Evolutionary conservation across 2,888 invertebrate genomes (phyloP).

Genomic region (Glaucopsyche alexis): DNA sequence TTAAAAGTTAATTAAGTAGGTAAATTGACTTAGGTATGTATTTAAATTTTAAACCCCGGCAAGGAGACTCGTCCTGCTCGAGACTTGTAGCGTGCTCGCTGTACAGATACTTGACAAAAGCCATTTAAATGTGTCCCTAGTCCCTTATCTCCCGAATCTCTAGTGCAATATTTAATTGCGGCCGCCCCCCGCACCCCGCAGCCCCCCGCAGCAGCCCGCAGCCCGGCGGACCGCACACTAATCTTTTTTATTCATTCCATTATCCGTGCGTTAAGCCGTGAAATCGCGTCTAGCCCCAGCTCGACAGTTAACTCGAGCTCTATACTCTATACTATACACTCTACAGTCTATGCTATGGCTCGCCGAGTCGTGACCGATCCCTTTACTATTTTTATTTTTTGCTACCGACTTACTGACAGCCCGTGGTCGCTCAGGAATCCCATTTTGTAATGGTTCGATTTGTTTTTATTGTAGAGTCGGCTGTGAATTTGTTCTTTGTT

Average conservation of each 20-base stretch:
- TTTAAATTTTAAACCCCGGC: too few species aligned
- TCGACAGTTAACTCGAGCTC: constrained; percentile 51
- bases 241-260: constrained; percentile 67
- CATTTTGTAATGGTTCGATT: background rate
- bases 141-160: background rate
- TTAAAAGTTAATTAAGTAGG: too few species aligned
- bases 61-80: background rate
- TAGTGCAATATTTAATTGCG: background rate
- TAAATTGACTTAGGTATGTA: too few species aligned
- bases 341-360: background rate
- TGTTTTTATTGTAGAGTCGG: constrained; percentile 2
- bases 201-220: too few species aligned
- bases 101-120: constrained; percentile 5
- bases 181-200: background rate
- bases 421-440: background rate
- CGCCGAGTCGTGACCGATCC: constrained; percentile 57
- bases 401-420: constrained; percentile 31
- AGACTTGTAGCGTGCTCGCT: background rate
- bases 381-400: constrained; percentile 46
- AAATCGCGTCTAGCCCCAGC: constrained; percentile 66
- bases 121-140: background rate
- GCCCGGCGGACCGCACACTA: constrained; percentile 34
- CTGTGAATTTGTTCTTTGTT: constrained; percentile 11
- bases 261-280: constrained; percentile 59
- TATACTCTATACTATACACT: constrained; percentile 17